Conservation (phyloP, 2,888 invertebrate species). For the Eutolmus rufibarbis region DNA sequence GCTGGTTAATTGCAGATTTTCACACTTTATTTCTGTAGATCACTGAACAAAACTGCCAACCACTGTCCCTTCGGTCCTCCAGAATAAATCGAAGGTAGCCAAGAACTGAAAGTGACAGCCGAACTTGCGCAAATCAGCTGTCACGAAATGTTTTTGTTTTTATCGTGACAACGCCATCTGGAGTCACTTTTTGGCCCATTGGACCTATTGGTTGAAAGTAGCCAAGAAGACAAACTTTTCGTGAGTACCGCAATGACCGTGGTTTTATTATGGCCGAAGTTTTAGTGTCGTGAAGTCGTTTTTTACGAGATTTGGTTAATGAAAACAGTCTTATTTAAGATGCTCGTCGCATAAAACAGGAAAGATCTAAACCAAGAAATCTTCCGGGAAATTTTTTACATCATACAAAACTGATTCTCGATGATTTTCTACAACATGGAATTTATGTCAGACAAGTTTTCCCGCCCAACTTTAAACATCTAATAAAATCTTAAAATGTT, state of each 20-base stretch:
- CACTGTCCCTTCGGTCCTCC: not conserved
- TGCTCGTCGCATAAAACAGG: not conserved
- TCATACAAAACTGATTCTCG: too few relatives aligned
- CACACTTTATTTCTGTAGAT: not conserved
- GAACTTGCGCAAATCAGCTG: slow-evolving; percentile 22
- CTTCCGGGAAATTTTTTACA: not conserved
- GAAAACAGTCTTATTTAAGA: not conserved
- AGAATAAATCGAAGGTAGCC: slow-evolving; percentile 6
- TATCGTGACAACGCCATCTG: not conserved
- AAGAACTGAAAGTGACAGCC: not conserved
- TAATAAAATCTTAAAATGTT: too few relatives aligned
- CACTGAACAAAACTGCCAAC: not conserved
- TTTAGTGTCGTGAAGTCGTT: not conserved
- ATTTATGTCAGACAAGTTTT: too few relatives aligned
- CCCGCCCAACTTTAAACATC: too few relatives aligned
- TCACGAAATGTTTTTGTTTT: slow-evolving; percentile 22
- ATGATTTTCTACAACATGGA: too few relatives aligned
- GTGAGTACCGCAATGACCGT: not conserved
- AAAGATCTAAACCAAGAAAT: not conserved
- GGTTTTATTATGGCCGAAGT: not conserved
- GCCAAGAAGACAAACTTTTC: not conserved
- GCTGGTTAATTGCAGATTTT: not conserved
- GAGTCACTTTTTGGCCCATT: not conserved
- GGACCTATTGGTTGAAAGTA: not conserved
- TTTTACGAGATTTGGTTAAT: not conserved